A percentile compares a stretch with the other conserved stretches of the same genome.
Evolutionary conservation across 2,797 vertebrate genomes (phyloP).

Genomic region (Silurus aristotelis): DNA sequence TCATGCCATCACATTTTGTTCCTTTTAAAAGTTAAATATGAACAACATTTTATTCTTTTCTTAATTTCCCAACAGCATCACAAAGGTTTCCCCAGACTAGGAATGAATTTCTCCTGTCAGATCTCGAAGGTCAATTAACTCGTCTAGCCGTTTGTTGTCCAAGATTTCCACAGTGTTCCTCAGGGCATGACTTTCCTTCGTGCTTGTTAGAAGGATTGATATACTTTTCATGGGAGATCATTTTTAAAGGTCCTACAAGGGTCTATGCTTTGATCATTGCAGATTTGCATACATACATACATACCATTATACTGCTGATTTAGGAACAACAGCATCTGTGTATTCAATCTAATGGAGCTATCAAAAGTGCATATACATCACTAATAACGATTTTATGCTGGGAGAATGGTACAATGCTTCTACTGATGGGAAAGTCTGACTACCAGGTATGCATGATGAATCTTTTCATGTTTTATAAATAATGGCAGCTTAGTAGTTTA

Average conservation of each 20-base stretch:
- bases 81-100: conserved; percentile 53
- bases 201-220: conserved; percentile 73
- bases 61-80: conserved; percentile 53
- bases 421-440: background rate
- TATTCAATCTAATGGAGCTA: background rate
- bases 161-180: conserved; percentile 61
- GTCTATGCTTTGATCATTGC: conserved; percentile 15
- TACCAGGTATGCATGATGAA: conserved; percentile 12
- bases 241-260: conserved; percentile 2
- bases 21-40: conserved; percentile 4
- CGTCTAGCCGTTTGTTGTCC: conserved; percentile 67
- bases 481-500: background rate
- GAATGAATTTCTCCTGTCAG: conserved; percentile 70
- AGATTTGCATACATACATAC: conserved; percentile 23
- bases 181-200: conserved; percentile 63
- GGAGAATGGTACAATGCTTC: background rate
- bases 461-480: background rate
- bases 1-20: conserved; percentile 16
- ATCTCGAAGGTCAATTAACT: conserved; percentile 72
- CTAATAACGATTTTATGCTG: conserved; percentile 20
- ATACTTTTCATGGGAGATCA: conserved; percentile 50
- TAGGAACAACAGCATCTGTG: conserved; percentile 10
- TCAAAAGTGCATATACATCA: conserved; percentile 5
- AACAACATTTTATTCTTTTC: conserved; percentile 16
- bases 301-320: background rate